Evolutionary conservation across 2,113 vertebrate species (phyloP).

Genomic region (Asarcornis scutulata): DNA sequence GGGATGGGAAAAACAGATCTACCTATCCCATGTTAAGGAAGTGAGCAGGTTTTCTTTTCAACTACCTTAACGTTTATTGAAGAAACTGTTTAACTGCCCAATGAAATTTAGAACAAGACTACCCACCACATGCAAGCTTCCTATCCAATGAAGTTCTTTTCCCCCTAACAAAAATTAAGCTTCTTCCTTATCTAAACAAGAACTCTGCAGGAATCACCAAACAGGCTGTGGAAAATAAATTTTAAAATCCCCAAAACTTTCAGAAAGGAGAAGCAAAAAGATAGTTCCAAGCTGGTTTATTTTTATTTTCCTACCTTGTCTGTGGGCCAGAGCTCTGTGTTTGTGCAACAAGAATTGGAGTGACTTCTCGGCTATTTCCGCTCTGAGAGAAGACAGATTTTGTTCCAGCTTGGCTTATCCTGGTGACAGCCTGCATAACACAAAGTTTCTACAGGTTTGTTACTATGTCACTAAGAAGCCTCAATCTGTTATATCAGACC

Average conservation of each 20-base stretch:
- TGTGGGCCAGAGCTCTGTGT: slow-evolving; percentile 95
- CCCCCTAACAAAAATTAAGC: background rate
- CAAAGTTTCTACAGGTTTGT: slow-evolving; percentile 72
- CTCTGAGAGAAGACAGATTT: slow-evolving; percentile 98
- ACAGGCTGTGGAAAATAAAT: background rate
- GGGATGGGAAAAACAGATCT: background rate
- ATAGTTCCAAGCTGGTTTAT: background rate
- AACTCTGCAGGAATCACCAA: background rate
- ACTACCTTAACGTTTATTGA: background rate
- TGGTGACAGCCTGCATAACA: slow-evolving; percentile 87
- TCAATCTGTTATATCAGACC: background rate
- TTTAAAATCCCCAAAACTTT: background rate
- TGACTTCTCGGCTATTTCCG: slow-evolving; percentile 94
- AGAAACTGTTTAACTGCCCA: background rate
- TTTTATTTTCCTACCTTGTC: slow-evolving; percentile 83
- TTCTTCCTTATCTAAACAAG: background rate
- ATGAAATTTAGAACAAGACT: background rate
- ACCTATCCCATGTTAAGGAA: background rate
- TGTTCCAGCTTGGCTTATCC: slow-evolving; percentile 92
- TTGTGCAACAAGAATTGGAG: slow-evolving; percentile 93
- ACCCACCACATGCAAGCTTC: background rate
- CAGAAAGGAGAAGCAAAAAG: background rate
- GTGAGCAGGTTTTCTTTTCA: background rate
- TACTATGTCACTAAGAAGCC: slow-evolving; percentile 20
- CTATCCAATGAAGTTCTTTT: background rate